Conservation (phyloP, 2,888 invertebrate genomes). For the Torymus texanus region DNA sequence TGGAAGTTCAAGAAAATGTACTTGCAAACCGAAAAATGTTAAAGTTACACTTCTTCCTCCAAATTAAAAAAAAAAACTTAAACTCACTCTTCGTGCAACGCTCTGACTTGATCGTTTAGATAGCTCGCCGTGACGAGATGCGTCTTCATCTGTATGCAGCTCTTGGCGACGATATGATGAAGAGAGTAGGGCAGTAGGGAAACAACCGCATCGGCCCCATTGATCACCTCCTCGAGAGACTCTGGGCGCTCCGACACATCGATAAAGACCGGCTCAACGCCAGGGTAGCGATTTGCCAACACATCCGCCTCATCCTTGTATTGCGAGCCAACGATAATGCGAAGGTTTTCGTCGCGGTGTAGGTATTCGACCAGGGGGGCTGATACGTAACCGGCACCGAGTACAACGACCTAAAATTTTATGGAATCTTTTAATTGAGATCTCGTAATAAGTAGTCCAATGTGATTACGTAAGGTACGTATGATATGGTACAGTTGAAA, state of each 20-base stretch:
- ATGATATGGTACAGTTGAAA: too few relatives aligned
- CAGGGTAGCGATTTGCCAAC: conserved; percentile 85
- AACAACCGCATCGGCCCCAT: conserved; percentile 85
- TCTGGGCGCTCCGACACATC: conserved; percentile 87
- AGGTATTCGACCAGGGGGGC: conserved; percentile 97
- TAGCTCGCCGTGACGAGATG: conserved; percentile 99
- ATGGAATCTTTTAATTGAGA: background rate
- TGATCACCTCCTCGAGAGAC: conserved; percentile 83
- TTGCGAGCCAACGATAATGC: conserved; percentile 91
- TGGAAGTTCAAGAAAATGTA: too few relatives aligned
- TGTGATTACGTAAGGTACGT: too few relatives aligned
- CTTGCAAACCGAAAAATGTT: background rate
- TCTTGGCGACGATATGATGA: conserved; percentile 90
- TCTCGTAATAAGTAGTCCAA: too few relatives aligned
- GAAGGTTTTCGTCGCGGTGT: conserved; percentile 86
- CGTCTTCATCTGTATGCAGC: conserved; percentile 89
- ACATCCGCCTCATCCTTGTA: conserved; percentile 92
- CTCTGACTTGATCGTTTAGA: conserved; percentile 88
- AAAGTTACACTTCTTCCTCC: background rate
- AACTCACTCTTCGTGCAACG: conserved; percentile 84
- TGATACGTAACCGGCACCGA: conserved; percentile 97
- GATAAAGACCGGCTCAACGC: conserved; percentile 87
- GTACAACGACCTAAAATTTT: conserved; percentile 83
- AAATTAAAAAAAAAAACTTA: background rate
- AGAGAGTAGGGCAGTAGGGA: conserved; percentile 94